A percentile compares a stretch with the other conserved stretches of the same genome.
Conservation (phyloP, 1,140 invertebrate species). For the Orchestia grillus region DNA sequence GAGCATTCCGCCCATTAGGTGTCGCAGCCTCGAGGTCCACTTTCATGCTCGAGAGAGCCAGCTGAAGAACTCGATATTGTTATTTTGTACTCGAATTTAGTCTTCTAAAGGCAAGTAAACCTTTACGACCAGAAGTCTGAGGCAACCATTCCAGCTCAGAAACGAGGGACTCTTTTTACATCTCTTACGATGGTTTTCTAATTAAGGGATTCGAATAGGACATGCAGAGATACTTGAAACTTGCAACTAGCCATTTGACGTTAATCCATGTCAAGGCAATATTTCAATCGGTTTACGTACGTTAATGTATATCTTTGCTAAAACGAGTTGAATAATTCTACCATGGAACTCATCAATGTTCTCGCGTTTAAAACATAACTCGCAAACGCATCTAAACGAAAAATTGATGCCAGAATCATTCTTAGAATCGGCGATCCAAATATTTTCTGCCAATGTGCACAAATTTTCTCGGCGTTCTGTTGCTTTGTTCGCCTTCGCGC, state of each 20-base stretch:
- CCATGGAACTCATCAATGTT: no score
- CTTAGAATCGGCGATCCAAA: no score
- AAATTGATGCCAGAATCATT: no score
- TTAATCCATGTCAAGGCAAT: not conserved
- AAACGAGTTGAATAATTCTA: no score
- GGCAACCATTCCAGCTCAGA: not conserved
- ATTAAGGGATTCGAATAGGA: not conserved
- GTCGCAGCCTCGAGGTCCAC: not conserved
- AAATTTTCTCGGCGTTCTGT: no score
- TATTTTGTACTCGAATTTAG: not conserved
- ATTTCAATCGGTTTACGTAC: not conserved
- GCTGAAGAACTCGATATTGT: not conserved
- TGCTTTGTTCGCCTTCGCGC: no score
- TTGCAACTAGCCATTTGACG: not conserved
- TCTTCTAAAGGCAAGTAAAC: not conserved
- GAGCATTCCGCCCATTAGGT: not conserved
- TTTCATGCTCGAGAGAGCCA: not conserved
- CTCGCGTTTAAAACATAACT: no score
- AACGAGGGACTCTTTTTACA: not conserved
- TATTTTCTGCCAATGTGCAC: no score
- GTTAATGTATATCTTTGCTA: no score
- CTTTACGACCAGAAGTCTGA: not conserved
- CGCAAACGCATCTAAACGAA: no score
- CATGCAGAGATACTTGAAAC: not conserved
- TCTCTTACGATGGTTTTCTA: not conserved